These are phyloP conservation scores for Leptinotarsa peninsularis DNA, from an alignment of 2,888 invertebrate genomes.

Conservation along the genomic window DNA sequence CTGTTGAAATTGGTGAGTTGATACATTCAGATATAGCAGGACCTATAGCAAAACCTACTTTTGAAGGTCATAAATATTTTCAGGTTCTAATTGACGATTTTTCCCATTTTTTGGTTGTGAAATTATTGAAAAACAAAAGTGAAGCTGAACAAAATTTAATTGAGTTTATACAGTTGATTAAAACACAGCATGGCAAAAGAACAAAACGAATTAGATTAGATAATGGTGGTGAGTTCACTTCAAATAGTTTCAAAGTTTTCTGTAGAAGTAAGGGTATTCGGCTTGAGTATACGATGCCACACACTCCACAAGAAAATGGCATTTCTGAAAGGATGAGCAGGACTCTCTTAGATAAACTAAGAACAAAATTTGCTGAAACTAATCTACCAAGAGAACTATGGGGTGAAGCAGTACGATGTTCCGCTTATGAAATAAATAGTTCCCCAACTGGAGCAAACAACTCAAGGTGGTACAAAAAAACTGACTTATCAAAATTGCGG, in stretches of 20 bases:
- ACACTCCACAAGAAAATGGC: conserved; percentile 51
- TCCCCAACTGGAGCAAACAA: conserved; percentile 42
- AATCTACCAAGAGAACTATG: conserved; percentile 46
- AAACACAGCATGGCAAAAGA: conserved; percentile 39
- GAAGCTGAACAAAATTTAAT: conserved; percentile 40
- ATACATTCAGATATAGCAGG: conserved; percentile 45
- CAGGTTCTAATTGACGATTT: conserved; percentile 42
- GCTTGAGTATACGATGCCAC: conserved; percentile 41
- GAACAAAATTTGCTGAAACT: conserved; percentile 45
- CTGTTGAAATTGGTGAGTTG: conserved; percentile 41
- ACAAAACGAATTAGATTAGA: conserved; percentile 37
- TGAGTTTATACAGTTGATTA: conserved; percentile 39
- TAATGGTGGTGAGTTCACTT: conserved; percentile 43
- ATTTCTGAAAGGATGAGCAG: conserved; percentile 49
- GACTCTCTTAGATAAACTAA: conserved; percentile 46
- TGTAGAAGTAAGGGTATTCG: conserved; percentile 37
- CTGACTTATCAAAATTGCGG: conserved; percentile 44
- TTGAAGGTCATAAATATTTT: conserved; percentile 42
- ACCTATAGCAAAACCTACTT: conserved; percentile 36
- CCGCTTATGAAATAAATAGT: conserved; percentile 50
- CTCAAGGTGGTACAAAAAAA: conserved; percentile 43
- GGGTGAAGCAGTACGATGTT: conserved; percentile 48
- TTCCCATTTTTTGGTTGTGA: conserved; percentile 37
- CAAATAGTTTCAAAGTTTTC: conserved; percentile 36
- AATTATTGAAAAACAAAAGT: conserved; percentile 38